Percentiles rank a stretch among this genome's conserved stretches.
Evolutionary conservation across 2,113 vertebrate species (phyloP).

Genomic region (Lophius piscatorius): DNA sequence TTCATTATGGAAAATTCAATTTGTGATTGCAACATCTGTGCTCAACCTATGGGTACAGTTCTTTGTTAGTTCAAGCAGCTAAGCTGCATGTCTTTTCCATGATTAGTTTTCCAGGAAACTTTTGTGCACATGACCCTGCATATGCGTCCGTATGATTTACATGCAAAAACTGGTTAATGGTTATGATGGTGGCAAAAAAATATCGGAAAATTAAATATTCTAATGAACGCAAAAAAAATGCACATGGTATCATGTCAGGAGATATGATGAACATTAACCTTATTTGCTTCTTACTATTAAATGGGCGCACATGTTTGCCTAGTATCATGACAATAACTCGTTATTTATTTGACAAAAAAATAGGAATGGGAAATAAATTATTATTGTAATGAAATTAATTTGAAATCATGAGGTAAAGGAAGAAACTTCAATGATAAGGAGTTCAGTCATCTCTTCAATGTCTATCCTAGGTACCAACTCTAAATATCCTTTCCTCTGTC

Average conservation of each 20-base stretch:
- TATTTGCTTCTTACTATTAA: too few species aligned
- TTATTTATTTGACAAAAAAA: too few species aligned
- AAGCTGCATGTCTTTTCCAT: conserved; percentile 61
- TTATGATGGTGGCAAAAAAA: conserved; percentile 37
- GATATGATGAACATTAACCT: too few species aligned
- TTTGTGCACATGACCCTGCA: conserved; percentile 67
- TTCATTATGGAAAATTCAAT: conserved; percentile 73
- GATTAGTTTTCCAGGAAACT: conserved; percentile 63
- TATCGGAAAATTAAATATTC: too few species aligned
- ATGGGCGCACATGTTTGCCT: too few species aligned
- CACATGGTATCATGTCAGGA: too few species aligned
- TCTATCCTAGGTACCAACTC: background rate
- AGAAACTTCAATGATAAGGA: conserved; percentile 7
- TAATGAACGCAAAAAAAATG: too few species aligned
- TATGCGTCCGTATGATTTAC: conserved; percentile 58
- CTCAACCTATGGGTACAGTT: conserved; percentile 57
- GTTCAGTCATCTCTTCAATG: conserved; percentile 5
- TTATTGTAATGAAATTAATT: too few species aligned
- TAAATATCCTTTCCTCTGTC: conserved; percentile 17
- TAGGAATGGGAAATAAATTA: too few species aligned
- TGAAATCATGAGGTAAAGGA: conserved; percentile 19
- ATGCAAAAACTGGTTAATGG: conserved; percentile 54
- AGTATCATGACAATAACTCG: too few species aligned
- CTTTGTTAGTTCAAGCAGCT: conserved; percentile 44
- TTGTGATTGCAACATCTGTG: conserved; percentile 73